Percentiles rank a stretch among this genome's conserved stretches.
Conservation (phyloP, 2,888 invertebrate genomes). For the Stenolophus ochropezus region DNA sequence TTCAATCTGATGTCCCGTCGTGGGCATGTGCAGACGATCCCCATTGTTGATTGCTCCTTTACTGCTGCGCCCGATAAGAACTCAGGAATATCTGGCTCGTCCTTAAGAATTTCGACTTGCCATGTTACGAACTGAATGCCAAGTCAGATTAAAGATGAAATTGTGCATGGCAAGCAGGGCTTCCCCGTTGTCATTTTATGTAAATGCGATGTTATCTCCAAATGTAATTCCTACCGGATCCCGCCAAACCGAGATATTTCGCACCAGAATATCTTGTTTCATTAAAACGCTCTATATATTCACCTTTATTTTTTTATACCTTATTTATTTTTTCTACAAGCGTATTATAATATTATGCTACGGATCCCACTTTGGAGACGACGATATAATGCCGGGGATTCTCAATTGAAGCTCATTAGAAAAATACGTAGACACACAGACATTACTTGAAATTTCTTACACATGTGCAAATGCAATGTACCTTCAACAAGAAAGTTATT, state of each 20-base stretch:
- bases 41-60: conserved; percentile 33
- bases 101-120: conserved; percentile 49
- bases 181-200: conserved; percentile 32
- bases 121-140: conserved; percentile 16
- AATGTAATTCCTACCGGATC: conserved; percentile 37
- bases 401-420: no score
- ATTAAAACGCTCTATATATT: conserved; percentile 26
- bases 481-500: no score
- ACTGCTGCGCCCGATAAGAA: conserved; percentile 42
- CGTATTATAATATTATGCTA: no score
- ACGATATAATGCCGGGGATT: no score
- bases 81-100: conserved; percentile 38
- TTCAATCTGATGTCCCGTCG: conserved; percentile 39
- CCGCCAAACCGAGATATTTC: conserved; percentile 20
- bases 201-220: conserved; percentile 48
- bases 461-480: no score
- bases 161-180: conserved; percentile 52
- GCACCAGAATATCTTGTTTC: conserved; percentile 18
- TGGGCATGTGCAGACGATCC: conserved; percentile 35
- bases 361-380: no score
- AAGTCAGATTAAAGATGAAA: conserved; percentile 49
- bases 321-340: not conserved
- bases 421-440: no score
- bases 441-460: no score
- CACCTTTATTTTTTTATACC: not conserved